These are phyloP conservation scores for Phyllopteryx taeniolatus DNA, from an alignment of 2,113 vertebrate species.

Conservation along the genomic window DNA sequence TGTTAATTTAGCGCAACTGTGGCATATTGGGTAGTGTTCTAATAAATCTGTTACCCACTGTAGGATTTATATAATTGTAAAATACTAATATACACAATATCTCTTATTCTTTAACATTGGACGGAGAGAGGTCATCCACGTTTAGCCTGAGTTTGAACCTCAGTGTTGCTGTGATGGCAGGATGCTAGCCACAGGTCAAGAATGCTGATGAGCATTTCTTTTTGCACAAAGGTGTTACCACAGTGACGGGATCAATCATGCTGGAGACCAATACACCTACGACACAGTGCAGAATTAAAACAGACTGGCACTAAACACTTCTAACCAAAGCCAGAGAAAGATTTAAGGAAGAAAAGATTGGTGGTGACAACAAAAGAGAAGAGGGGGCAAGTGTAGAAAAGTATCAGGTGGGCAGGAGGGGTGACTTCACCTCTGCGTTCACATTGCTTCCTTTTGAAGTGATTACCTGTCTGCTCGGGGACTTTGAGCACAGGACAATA, in stretches of 20 bases:
- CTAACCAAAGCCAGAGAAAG: neutral
- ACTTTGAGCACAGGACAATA: conserved; percentile 62
- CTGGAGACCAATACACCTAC: neutral
- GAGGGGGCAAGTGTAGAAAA: conserved; percentile 37
- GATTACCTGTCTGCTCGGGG: conserved; percentile 55
- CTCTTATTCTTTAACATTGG: too few species aligned
- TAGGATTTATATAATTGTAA: too few species aligned
- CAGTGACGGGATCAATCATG: too few species aligned
- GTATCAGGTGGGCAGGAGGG: conserved; percentile 52
- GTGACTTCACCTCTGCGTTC: conserved; percentile 61
- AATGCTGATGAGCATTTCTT: neutral
- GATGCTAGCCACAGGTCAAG: neutral
- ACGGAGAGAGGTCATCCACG: too few species aligned
- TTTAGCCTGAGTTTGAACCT: too few species aligned
- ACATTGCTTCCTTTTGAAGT: conserved; percentile 69
- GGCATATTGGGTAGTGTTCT: too few species aligned
- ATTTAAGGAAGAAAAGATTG: conserved; percentile 7
- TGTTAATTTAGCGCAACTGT: too few species aligned
- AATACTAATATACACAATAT: too few species aligned
- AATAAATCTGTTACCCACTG: too few species aligned
- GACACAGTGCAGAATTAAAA: neutral
- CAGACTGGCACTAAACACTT: neutral
- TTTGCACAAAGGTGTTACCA: too few species aligned
- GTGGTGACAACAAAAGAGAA: conserved; percentile 32
- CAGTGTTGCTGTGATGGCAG: too few species aligned